Conservation (phyloP, 2,888 invertebrate species). For the Caenorhabditis drosophilae region DNA sequence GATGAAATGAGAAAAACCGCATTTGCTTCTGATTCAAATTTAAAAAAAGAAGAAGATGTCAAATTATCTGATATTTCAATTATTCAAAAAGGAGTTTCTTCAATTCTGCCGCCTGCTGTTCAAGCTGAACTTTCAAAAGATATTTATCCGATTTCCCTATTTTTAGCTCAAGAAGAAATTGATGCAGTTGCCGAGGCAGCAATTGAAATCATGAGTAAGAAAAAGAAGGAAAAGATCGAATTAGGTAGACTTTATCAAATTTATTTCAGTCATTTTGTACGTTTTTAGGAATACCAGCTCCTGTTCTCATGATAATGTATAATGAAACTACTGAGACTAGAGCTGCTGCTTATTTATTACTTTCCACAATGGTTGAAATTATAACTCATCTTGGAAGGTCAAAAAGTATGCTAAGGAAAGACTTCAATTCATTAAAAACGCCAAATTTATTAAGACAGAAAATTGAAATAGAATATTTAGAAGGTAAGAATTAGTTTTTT, state of each 20-base stretch:
- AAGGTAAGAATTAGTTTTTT: neutral
- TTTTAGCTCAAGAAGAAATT: constrained; percentile 39
- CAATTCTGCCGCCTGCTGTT: constrained; percentile 40
- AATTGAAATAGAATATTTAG: constrained; percentile 35
- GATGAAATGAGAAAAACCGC: constrained; percentile 51
- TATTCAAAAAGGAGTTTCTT: constrained; percentile 34
- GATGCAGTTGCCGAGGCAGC: constrained; percentile 22
- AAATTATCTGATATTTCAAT: constrained; percentile 40
- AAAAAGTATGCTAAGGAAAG: constrained; percentile 22
- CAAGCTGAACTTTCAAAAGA: constrained; percentile 32
- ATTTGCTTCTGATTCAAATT: constrained; percentile 40
- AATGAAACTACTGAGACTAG: constrained; percentile 20
- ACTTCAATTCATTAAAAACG: constrained; percentile 34
- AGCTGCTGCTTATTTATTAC: constrained; percentile 19
- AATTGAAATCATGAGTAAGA: constrained; percentile 15
- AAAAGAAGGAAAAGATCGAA: constrained; percentile 23
- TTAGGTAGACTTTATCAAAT: constrained; percentile 7
- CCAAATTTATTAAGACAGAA: constrained; percentile 36
- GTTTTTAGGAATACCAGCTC: constrained; percentile 24
- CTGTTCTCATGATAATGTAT: constrained; percentile 20
- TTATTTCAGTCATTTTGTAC: neutral
- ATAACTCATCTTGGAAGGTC: constrained; percentile 18
- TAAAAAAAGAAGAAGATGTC: constrained; percentile 24
- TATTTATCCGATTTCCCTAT: constrained; percentile 49
- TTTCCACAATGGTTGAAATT: constrained; percentile 30